Evolutionary conservation across 2,888 invertebrate species (phyloP), one percentile per base, ranked within the genome.

Genomic region (Altica lythri): DNA sequence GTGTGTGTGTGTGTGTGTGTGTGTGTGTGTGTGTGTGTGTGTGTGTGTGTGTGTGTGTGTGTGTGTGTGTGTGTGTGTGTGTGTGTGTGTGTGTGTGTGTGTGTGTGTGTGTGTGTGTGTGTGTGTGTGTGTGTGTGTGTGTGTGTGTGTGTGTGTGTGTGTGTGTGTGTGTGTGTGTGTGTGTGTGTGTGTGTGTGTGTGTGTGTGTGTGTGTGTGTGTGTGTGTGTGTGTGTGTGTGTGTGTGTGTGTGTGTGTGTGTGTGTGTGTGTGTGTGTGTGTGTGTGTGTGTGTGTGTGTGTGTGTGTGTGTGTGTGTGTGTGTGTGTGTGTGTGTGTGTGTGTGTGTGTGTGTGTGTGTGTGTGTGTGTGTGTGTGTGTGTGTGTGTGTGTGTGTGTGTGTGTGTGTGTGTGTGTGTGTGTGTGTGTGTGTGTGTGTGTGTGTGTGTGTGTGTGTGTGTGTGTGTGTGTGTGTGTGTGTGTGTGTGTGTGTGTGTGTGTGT

Each of bases 1-100:
- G 27, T 27, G 27, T 27, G 27, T 27, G 27, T 27, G 27, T 27
- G 27, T 27, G 27, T 27, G 27, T 27, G 27, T 27, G 27, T 27
- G 27, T 27, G 27, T 27, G 27, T 27, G 27, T 27, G 27, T 27
- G 27, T 27, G 27, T 27, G 27, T 27, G 27, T 27, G 27, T 27
- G 27, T 27, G 27, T 27, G 27, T 27, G 27, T 27, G 27, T 27
- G 27, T 27, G 27, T 27, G 27, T 27, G 27, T 27, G 27, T 27
- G 27, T 27, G 27, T 27, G 27, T 27, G 27, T 27, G 27, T 27
- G 27, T 27, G 27, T 27, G 27, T 27, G 27, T 27, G 27, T 27
- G 27, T 27, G 27, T 27, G 27, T 27, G 27, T 27, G 27, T 27
- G 27, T 27, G 27, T 27, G 27, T 27, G 27, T 27, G 27, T 27